Conservation (phyloP, 2,797 vertebrate genomes). For the Nasua narica region DNA sequence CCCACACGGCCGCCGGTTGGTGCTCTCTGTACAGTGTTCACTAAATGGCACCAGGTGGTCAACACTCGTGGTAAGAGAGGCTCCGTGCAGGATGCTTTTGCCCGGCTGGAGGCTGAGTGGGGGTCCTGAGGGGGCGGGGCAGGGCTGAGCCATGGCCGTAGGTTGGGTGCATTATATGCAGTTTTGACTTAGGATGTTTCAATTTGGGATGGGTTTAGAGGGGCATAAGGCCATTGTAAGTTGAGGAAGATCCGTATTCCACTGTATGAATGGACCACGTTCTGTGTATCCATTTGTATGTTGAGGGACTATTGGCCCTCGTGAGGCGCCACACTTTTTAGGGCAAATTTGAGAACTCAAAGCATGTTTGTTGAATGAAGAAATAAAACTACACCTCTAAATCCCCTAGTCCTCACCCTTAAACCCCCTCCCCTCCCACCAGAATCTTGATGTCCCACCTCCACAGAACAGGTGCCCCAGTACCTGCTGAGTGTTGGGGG, state of each 20-base stretch:
- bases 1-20: background rate
- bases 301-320: no score
- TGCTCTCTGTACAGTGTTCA: background rate
- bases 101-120: background rate
- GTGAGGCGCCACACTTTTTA: background rate
- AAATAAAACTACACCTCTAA: background rate
- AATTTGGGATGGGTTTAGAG: no score
- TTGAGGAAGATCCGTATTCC: background rate
- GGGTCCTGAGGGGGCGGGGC: background rate
- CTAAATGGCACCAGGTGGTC: background rate
- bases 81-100: background rate
- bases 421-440: no score
- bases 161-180: accelerated
- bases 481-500: background rate
- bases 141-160: background rate
- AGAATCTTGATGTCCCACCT: accelerated
- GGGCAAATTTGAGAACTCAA: background rate
- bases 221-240: accelerated
- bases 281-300: accelerated
- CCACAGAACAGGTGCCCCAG: background rate
- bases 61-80: background rate
- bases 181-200: background rate
- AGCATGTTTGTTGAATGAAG: background rate
- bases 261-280: accelerated
- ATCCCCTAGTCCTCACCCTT: background rate